phyloP scores from a whole-genome alignment of 2,113 vertebrate species.

The Alces alces region DNA sequence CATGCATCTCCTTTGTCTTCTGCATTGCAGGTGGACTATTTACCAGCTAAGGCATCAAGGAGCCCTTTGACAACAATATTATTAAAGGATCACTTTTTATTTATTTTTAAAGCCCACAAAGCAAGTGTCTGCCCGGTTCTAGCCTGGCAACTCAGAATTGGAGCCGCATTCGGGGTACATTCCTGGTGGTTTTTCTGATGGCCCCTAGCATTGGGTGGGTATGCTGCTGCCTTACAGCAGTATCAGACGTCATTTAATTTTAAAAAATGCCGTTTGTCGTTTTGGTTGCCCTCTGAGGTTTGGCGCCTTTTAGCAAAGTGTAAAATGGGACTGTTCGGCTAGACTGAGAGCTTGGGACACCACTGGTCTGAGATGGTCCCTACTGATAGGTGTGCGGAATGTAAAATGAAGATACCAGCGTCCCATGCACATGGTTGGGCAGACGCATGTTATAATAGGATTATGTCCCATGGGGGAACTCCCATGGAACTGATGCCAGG shows the following conservation, averaged over 20 bases:
- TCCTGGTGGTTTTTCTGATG: constrained; percentile 43
- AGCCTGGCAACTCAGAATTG: background rate
- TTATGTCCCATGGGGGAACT: background rate
- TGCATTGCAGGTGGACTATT: background rate
- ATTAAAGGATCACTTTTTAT: background rate
- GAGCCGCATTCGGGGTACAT: background rate
- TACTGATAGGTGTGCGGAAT: background rate
- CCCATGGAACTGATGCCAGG: background rate
- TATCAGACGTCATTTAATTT: background rate
- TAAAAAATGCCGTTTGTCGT: accelerated
- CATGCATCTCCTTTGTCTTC: background rate
- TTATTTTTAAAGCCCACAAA: background rate
- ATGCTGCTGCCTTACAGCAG: background rate
- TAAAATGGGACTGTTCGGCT: accelerated
- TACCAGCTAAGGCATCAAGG: background rate
- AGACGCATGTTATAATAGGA: accelerated
- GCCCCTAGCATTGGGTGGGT: background rate
- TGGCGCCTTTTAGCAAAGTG: background rate
- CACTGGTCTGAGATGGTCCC: accelerated
- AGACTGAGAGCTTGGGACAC: accelerated
- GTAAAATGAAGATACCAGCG: background rate
- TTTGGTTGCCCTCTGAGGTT: background rate
- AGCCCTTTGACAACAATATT: background rate
- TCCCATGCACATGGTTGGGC: accelerated
- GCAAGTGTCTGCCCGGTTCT: accelerated